Conservation (phyloP, 2,113 vertebrate genomes). For the Coracopsis vasa region DNA sequence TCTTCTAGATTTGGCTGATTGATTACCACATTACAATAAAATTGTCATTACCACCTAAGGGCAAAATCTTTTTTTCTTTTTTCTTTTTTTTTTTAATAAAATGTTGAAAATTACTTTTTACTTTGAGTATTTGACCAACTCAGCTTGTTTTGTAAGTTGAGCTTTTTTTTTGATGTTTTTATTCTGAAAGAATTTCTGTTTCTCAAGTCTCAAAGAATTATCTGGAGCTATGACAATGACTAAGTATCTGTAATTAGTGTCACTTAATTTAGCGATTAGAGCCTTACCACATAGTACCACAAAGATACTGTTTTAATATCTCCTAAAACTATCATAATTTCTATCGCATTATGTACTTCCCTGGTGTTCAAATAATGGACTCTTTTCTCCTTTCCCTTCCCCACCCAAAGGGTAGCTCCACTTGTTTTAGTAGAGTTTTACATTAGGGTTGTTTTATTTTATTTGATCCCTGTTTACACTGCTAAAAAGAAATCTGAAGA, state of each 20-base stretch:
- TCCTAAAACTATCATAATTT: background rate
- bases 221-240: background rate
- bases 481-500: background rate
- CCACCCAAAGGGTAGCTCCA: rapidly evolving
- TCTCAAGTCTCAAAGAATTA: background rate
- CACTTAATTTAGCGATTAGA: background rate
- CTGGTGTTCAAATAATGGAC: background rate
- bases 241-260: background rate
- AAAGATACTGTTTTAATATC: slow-evolving; percentile 4
- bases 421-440: background rate
- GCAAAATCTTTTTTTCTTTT: background rate
- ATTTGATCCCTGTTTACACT: background rate
- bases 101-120: background rate
- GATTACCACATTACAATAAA: background rate
- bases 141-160: background rate
- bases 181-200: background rate
- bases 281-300: background rate
- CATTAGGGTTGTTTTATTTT: background rate
- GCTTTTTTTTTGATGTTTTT: background rate
- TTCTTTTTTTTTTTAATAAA: background rate
- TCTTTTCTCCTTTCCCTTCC: background rate
- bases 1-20: background rate
- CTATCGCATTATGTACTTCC: background rate
- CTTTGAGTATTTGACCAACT: background rate
- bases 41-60: background rate